Evolutionary conservation across 53 echinoderm and acorn worm species (phyloP).

Genomic region (Paelopatides confundens): DNA sequence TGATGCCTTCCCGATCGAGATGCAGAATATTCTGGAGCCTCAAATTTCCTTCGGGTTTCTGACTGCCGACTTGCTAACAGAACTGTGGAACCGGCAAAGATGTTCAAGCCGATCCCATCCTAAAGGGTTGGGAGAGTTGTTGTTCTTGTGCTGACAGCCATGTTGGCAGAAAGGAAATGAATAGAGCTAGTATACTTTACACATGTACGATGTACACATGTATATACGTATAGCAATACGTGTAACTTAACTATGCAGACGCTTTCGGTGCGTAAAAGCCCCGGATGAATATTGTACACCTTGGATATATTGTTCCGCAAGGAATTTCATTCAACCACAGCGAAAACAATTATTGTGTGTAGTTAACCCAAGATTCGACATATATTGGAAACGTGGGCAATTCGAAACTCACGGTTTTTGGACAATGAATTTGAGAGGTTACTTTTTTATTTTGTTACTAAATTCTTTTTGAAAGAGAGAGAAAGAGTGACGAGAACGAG

Average conservation of each 20-base stretch:
- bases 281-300: neutral
- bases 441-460: too few species aligned
- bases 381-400: too few species aligned
- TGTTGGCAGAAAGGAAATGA: slow-evolving; percentile 49
- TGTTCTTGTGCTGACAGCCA: slow-evolving; percentile 18
- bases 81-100: slow-evolving; percentile 22
- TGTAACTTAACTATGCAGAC: neutral
- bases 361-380: too few species aligned
- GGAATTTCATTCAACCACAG: neutral
- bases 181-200: neutral
- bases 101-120: slow-evolving; percentile 44
- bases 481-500: too few species aligned
- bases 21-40: slow-evolving; percentile 13
- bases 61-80: slow-evolving; percentile 38
- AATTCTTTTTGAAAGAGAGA: too few species aligned
- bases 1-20: slow-evolving; percentile 34
- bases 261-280: neutral
- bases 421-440: too few species aligned
- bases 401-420: too few species aligned
- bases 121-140: slow-evolving; percentile 49
- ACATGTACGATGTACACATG: neutral
- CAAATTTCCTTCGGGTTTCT: slow-evolving; percentile 38
- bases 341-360: neutral
- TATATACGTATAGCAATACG: neutral
- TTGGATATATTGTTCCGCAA: neutral